Conservation (phyloP, 2,888 invertebrate species). For the Rhabditoides inermis region DNA sequence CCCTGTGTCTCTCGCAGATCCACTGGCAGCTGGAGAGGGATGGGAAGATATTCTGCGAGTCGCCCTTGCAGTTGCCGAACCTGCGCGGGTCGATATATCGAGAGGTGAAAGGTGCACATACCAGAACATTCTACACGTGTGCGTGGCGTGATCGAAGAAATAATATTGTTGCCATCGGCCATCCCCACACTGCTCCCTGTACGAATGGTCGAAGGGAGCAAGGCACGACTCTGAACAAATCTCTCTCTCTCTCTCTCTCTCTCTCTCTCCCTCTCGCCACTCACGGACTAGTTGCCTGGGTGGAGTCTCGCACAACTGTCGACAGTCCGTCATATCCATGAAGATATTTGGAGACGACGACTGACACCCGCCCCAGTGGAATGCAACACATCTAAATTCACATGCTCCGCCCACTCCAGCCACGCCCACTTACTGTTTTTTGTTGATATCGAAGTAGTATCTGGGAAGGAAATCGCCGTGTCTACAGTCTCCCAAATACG, state of each 20-base stretch:
- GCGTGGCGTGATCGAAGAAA: conserved; percentile 35
- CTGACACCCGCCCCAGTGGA: conserved; percentile 46
- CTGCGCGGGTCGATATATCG: conserved; percentile 4
- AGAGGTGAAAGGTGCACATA: conserved; percentile 12
- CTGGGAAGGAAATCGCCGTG: conserved; percentile 38
- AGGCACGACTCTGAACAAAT: conserved; percentile 32
- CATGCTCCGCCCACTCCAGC: not conserved
- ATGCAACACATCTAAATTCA: conserved; percentile 23
- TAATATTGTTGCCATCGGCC: conserved; percentile 36
- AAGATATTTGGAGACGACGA: conserved; percentile 38
- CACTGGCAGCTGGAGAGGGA: conserved; percentile 43
- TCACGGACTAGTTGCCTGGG: conserved; percentile 28
- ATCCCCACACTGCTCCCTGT: conserved; percentile 20
- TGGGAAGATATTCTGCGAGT: conserved; percentile 42
- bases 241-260: not conserved
- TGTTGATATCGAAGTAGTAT: conserved; percentile 42
- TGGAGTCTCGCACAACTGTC: conserved; percentile 34
- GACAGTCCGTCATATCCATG: conserved; percentile 24
- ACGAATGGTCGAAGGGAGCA: conserved; percentile 34
- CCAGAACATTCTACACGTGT: conserved; percentile 47
- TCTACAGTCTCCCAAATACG: conserved; percentile 41
- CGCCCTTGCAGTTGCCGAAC: conserved; percentile 45
- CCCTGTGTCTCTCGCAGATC: conserved; percentile 42
- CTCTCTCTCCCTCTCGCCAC: not conserved
- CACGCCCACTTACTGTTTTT: conserved; percentile 10